A percentile compares a stretch with the other conserved stretches of the same genome.
Evolutionary conservation across 2,797 vertebrate genomes (phyloP).

Genomic region (Sparidentex hasta): DNA sequence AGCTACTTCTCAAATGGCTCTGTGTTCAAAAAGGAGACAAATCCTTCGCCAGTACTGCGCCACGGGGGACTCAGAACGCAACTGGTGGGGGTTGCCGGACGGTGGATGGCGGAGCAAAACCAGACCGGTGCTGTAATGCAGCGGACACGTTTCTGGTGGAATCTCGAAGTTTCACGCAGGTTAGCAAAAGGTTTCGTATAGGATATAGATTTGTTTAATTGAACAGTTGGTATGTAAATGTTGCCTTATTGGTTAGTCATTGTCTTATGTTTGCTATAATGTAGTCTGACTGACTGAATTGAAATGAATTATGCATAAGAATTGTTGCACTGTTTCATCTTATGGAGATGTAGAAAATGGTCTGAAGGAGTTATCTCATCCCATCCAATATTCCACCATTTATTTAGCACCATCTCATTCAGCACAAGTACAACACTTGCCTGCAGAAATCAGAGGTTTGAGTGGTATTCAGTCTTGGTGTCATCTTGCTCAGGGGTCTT

Average conservation of each 20-base stretch:
- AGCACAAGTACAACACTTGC: slow-evolving; percentile 7
- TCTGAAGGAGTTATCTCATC: slow-evolving; percentile 13
- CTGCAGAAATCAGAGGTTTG: slow-evolving; percentile 46
- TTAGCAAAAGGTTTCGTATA: not conserved
- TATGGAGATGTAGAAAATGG: not conserved
- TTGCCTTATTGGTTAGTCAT: not conserved
- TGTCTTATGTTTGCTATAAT: not conserved
- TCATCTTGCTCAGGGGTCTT: slow-evolving; percentile 57
- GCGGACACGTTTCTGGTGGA: too few species aligned
- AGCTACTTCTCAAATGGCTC: too few species aligned
- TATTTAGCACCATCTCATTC: slow-evolving; percentile 18
- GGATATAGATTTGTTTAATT: not conserved
- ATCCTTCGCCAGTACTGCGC: too few species aligned
- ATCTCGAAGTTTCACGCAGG: too few species aligned
- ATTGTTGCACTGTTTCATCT: not conserved
- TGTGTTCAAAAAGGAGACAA: too few species aligned
- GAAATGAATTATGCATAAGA: not conserved
- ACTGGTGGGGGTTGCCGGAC: too few species aligned
- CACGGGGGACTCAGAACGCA: too few species aligned
- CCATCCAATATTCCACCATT: slow-evolving; percentile 1
- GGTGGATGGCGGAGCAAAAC: too few species aligned
- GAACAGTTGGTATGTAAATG: not conserved
- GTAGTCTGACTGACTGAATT: not conserved
- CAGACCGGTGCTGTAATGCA: too few species aligned
- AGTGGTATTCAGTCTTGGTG: slow-evolving; percentile 56